phyloP scores from a whole-genome alignment of 2,797 vertebrate genomes.

The Gymnopithys bicolor region DNA sequence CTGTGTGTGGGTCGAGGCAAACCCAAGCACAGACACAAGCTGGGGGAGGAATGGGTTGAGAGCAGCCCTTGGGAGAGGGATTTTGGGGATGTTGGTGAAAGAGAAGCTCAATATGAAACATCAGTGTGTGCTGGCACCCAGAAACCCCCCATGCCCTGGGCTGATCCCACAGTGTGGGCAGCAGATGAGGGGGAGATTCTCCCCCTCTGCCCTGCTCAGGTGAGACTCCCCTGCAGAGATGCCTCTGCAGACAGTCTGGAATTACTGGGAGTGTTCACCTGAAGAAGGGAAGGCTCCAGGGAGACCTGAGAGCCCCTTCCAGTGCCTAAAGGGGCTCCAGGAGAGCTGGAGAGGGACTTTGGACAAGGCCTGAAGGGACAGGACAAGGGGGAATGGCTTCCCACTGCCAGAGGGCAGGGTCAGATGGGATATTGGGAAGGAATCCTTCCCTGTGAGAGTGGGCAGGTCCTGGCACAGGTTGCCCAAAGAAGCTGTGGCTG shows the following conservation, averaged over 20 bases:
- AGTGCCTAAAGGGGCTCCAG: fast-evolving
- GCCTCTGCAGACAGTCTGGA: not conserved
- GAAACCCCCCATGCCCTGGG: not conserved
- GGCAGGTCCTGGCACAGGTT: fast-evolving
- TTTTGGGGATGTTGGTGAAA: not conserved
- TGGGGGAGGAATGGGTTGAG: not conserved
- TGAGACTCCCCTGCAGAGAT: not conserved
- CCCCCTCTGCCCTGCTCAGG: not conserved
- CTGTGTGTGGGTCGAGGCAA: not conserved
- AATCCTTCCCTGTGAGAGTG: fast-evolving
- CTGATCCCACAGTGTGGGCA: not conserved
- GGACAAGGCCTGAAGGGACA: not conserved
- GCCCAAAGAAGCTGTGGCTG: not conserved
- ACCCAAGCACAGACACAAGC: not conserved
- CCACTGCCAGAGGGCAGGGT: not conserved
- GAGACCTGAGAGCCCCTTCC: not conserved
- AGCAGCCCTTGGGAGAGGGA: not conserved
- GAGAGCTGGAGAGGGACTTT: not conserved
- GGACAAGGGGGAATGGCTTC: not conserved
- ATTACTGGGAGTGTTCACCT: not conserved
- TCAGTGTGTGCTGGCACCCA: not conserved
- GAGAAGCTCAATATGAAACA: not conserved
- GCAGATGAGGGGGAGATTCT: not conserved
- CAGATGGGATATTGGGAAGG: not conserved
- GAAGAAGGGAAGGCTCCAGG: not conserved